phyloP scores from a whole-genome alignment of 2,888 invertebrate species.

The Entomobrya proxima region DNA sequence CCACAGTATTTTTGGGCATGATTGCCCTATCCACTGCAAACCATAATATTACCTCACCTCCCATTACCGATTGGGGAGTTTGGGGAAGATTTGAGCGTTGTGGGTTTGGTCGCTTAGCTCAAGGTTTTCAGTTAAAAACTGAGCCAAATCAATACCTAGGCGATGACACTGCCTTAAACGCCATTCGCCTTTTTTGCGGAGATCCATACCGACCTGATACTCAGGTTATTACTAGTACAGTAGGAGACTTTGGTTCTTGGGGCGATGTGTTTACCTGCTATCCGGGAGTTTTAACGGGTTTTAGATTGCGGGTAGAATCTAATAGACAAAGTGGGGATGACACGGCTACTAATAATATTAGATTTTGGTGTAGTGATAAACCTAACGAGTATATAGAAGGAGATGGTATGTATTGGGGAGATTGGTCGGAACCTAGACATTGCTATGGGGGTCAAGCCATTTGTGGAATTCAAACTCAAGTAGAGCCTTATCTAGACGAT shows the following conservation, averaged over 20 bases:
- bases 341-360: conserved; percentile 54
- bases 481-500: conserved; percentile 46
- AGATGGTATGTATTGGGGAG: conserved; percentile 59
- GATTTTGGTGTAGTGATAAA: conserved; percentile 39
- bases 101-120: conserved; percentile 23
- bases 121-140: conserved; percentile 58
- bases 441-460: conserved; percentile 56
- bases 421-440: conserved; percentile 32
- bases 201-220: conserved; percentile 11
- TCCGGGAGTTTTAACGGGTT: conserved; percentile 28
- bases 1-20: not conserved
- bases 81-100: conserved; percentile 54
- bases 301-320: not conserved
- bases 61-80: conserved; percentile 56
- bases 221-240: conserved; percentile 1
- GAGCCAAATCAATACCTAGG: conserved; percentile 29
- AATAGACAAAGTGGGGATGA: conserved; percentile 27
- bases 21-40: not conserved
- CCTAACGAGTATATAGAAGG: conserved; percentile 57
- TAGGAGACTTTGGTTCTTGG: conserved; percentile 54
- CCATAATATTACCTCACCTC: conserved; percentile 31
- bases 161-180: conserved; percentile 42
- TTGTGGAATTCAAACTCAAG: conserved; percentile 69
- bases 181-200: conserved; percentile 55
- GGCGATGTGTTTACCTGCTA: conserved; percentile 50